Base-by-base conservation (phyloP, 2,888 invertebrate species). In the Drosophila subquinaria region DNA sequence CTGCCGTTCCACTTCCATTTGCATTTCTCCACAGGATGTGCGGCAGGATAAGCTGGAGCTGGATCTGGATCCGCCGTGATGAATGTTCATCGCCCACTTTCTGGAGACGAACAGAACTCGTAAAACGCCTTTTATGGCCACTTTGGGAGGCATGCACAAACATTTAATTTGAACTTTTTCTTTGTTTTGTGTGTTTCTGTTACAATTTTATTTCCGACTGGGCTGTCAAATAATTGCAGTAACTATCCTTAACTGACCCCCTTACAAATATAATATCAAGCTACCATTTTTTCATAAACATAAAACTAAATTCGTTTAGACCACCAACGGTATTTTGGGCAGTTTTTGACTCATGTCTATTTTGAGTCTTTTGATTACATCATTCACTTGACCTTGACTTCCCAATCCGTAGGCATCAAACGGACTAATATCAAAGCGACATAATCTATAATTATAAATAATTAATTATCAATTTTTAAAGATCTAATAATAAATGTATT, bases 101-200 rank as follows among this genome's bases (percentile, higher is more conserved):
- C 64, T 67, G 63, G 51, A 55, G 50, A 42, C 60, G 65, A 47
- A 52, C 64, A 76, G 27, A 27, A 27, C 27, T 27, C 27, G 27
- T 69, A 75, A 78, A 81, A 69, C 64, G 64, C 57, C 73, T 79
- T 85, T 85, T 82, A 85, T 79, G 82, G 76, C 73, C 79, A 79
- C 73, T 82, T 75, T 84, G 79, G 74, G 79, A 76, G 53, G 53
- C 65, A 20, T 65, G 48, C 65, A 69, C 67, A 68, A 67, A 59
- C 71, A 78, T 82, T 82, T 80, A 69, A 73, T 76, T 82, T 77
- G 15, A 76, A 76, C 68, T 61, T 38, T 27, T 5, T 6, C 27
- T 5, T 27, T 27, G n/a, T 5, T 27, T 5, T 27, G 38, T 40
- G 69, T 55, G 80, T 82, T 74, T 82, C 55, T 53, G 68, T 48